Evolutionary conservation across 2,888 invertebrate genomes (phyloP), one percentile per base, ranked within the genome.

Genomic region (Philereme transversata): DNA sequence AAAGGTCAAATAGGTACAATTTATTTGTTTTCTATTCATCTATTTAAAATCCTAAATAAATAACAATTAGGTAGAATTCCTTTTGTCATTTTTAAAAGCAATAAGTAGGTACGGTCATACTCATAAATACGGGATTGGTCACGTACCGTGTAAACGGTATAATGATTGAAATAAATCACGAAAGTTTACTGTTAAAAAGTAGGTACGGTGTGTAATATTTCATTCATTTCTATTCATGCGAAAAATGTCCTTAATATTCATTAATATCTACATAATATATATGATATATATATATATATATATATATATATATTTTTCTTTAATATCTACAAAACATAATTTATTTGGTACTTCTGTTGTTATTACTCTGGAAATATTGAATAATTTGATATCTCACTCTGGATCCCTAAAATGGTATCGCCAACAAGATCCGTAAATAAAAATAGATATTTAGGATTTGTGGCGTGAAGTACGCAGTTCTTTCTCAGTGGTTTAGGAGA

Each of bases 381-480:
- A 34, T 51, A 51, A 57, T 56, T 52, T 62, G 38, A 57, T 60
- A 52, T 53, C 47, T 46, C 33, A 44, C 46, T 34, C 10, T 33
- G 41, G 60, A 61, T 46, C 68, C 59, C 57, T 43, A 67, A 69
- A 75, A 70, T 67, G 70, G 62, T 69, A 73, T 71, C 71, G 59
- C 54, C 45, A 45, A 48, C 52, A 22, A 46, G 44, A 10, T 11
- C 71, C 57, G 72, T 69, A 67, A 75, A 76, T 78, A 79, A 80
- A 79, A 80, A 79, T 77, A 81, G 83, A 83, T 82, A 81, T 79
- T 76, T 76, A 64, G 73, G 69, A 72, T 69, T 74, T 75, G 73
- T 54, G 60, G 61, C 57, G 63, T 52, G 61, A 57, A 62, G 68
- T 43, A 38, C 0, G 8, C 7, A 11, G 57, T 69, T n/a, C 72